Percentiles rank a stretch among this genome's conserved stretches.
Evolutionary conservation across 2,888 invertebrate genomes (phyloP).

Genomic region (Subacronicta megacephala): DNA sequence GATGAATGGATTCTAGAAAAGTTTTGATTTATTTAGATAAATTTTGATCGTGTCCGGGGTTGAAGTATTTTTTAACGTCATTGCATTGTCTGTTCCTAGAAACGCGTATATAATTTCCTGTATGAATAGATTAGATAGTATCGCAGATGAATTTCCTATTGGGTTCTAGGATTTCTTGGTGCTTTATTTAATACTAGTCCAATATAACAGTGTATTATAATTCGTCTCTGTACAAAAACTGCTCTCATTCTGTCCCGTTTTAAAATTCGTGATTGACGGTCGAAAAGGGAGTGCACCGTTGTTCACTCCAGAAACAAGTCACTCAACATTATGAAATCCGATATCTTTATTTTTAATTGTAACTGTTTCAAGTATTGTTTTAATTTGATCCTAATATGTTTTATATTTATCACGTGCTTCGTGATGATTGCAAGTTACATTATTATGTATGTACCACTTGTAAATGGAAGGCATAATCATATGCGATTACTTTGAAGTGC

Average conservation of each 20-base stretch:
- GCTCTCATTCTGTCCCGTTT: conserved; percentile 50
- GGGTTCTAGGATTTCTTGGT: conserved; percentile 7
- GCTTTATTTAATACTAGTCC: conserved; percentile 1
- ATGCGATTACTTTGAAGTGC: conserved; percentile 17
- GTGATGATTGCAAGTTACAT: conserved; percentile 25
- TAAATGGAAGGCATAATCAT: conserved; percentile 23
- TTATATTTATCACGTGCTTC: conserved; percentile 19
- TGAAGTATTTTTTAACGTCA: conserved; percentile 30
- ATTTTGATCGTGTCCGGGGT: conserved; percentile 26
- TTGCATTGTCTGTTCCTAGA: conserved; percentile 37
- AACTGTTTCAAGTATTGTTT: conserved; percentile 17
- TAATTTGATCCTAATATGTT: conserved; percentile 12
- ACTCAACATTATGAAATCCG: conserved; percentile 12
- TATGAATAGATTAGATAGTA: conserved; percentile 37
- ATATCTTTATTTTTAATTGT: conserved; percentile 17
- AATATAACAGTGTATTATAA: conserved; percentile 13
- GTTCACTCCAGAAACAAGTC: conserved; percentile 23
- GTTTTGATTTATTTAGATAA: conserved; percentile 45
- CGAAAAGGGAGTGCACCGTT: conserved; percentile 47
- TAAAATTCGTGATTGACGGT: conserved; percentile 48
- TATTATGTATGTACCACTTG: conserved; percentile 19
- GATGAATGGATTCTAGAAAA: conserved; percentile 24
- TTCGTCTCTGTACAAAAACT: conserved; percentile 20
- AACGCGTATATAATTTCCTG: conserved; percentile 45
- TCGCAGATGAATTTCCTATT: conserved; percentile 19